These are phyloP conservation scores for Phaethornis superciliosus DNA, from an alignment of 2,113 vertebrate genomes.

Conservation along the genomic window DNA sequence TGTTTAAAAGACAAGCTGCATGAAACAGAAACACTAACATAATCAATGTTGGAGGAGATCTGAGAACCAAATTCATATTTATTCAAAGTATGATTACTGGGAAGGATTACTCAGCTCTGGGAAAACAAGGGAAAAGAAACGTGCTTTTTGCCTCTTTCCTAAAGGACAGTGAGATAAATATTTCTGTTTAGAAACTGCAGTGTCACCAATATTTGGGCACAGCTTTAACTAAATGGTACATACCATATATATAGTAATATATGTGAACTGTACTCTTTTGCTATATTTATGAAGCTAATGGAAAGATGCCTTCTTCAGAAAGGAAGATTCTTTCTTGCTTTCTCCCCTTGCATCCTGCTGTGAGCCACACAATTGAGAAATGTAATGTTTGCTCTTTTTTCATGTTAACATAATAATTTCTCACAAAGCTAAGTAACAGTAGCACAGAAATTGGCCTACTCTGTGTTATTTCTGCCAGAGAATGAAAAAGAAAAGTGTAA, in stretches of 20 bases:
- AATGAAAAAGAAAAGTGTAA: slow-evolving; percentile 17
- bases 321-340: neutral
- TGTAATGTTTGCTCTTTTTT: neutral
- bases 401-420: neutral
- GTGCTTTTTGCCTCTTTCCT: neutral
- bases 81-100: neutral
- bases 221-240: neutral
- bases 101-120: neutral
- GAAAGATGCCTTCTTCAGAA: neutral
- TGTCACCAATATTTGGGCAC: neutral
- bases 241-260: neutral
- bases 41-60: neutral
- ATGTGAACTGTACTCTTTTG: neutral
- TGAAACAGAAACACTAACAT: neutral
- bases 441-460: neutral
- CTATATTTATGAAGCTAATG: neutral
- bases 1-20: neutral
- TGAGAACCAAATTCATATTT: slow-evolving; percentile 17
- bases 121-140: neutral
- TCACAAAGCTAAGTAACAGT: neutral
- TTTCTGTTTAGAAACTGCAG: neutral
- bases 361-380: neutral
- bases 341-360: neutral
- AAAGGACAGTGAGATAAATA: neutral
- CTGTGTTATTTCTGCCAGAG: neutral